These are phyloP conservation scores for Colletes collaris DNA, from an alignment of 2,888 invertebrate species.

Conservation along the genomic window DNA sequence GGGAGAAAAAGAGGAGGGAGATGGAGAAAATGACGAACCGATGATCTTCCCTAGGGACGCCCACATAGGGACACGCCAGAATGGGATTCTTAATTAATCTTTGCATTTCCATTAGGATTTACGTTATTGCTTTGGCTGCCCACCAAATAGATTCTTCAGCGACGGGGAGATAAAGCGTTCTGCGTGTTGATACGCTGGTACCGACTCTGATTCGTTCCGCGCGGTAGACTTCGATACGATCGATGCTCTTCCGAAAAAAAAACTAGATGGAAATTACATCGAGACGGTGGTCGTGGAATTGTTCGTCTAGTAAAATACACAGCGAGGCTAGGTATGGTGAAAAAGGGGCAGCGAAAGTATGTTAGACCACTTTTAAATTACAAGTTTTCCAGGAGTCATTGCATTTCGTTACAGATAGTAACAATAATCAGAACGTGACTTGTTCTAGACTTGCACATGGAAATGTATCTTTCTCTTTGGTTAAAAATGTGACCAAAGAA, in stretches of 20 bases:
- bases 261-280: slow-evolving; percentile 3
- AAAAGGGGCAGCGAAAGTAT: too few relatives aligned
- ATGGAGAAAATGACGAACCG: slow-evolving; percentile 67
- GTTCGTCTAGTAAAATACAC: not conserved
- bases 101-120: slow-evolving; percentile 79
- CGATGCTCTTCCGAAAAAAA: not conserved
- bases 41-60: slow-evolving; percentile 73
- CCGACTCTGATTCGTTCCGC: slow-evolving; percentile 41
- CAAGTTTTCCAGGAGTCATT: too few relatives aligned
- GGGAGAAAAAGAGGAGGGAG: slow-evolving; percentile 29
- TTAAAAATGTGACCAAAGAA: too few relatives aligned
- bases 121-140: slow-evolving; percentile 72
- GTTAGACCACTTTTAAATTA: too few relatives aligned
- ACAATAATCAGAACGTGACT: too few relatives aligned
- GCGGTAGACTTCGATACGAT: slow-evolving; percentile 13
- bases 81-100: slow-evolving; percentile 79
- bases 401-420: too few relatives aligned
- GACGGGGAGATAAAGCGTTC: slow-evolving; percentile 60
- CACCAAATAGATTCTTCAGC: slow-evolving; percentile 67
- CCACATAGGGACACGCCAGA: slow-evolving; percentile 70
- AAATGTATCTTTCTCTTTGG: too few relatives aligned
- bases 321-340: too few relatives aligned
- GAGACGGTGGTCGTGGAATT: not conserved
- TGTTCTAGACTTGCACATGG: too few relatives aligned
- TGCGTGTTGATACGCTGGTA: slow-evolving; percentile 46